A percentile compares a stretch with the other conserved stretches of the same genome.
phyloP scores from a whole-genome alignment of 2,888 invertebrate genomes.

The Sipha maydis region DNA sequence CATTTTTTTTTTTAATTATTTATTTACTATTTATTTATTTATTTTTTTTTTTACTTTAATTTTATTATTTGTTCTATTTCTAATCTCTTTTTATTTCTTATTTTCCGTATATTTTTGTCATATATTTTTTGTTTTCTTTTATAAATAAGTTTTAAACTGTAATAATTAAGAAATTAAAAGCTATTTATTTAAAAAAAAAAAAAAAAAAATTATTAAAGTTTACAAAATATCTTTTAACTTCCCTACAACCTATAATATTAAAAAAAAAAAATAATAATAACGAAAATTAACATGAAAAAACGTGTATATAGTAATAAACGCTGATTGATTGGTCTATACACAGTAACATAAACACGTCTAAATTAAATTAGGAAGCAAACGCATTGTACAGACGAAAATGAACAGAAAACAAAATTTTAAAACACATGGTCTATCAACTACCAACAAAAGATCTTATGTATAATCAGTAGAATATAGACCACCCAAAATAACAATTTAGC shows the following conservation, averaged over 20 bases:
- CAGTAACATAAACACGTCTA: conserved; percentile 9
- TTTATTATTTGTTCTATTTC: no score
- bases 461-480: not conserved
- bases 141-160: no score
- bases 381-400: not conserved
- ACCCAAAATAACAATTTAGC: not conserved
- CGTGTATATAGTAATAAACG: not conserved
- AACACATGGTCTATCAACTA: conserved; percentile 10
- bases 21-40: no score
- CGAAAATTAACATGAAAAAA: not conserved
- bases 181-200: no score
- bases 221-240: not conserved
- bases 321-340: not conserved
- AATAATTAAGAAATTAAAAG: no score
- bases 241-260: not conserved
- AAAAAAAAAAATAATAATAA: not conserved
- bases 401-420: conserved; percentile 34
- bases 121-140: no score
- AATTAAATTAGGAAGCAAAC: conserved; percentile 9
- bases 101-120: no score
- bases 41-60: no score
- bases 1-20: no score
- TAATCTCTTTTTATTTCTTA: no score
- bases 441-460: not conserved
- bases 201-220: no score